These are phyloP conservation scores for Muscicapa striata DNA, from an alignment of 2,797 vertebrate genomes.

Conservation along the genomic window DNA sequence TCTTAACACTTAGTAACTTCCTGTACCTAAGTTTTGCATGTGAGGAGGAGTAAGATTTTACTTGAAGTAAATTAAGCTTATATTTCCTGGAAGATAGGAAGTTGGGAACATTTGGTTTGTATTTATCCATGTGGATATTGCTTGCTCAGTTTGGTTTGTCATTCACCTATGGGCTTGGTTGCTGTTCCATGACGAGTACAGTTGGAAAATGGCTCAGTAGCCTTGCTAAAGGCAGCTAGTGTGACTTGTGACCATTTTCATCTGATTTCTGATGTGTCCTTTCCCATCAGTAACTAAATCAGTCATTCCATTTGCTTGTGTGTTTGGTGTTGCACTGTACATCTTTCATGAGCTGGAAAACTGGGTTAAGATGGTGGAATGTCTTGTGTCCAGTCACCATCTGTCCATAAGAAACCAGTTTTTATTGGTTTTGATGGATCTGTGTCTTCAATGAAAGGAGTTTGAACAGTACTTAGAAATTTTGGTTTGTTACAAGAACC, in stretches of 20 bases:
- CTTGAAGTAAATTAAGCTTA: not conserved
- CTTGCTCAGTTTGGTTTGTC: not conserved
- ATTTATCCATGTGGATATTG: not conserved
- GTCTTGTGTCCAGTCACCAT: not conserved
- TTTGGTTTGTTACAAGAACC: not conserved
- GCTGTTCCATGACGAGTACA: not conserved
- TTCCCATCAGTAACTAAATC: not conserved
- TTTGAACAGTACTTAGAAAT: not conserved
- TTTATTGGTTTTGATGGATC: not conserved
- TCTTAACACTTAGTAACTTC: not conserved
- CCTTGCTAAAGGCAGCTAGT: not conserved
- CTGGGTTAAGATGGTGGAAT: conserved; percentile 5
- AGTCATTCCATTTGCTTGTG: not conserved
- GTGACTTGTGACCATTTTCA: not conserved
- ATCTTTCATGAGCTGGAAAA: not conserved
- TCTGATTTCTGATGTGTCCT: not conserved
- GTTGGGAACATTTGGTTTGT: not conserved
- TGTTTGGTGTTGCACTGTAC: not conserved
- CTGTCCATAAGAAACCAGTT: not conserved
- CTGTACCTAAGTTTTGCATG: not conserved
- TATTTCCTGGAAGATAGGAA: not conserved
- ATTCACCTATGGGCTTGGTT: not conserved
- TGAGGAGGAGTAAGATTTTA: not conserved
- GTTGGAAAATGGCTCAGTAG: not conserved
- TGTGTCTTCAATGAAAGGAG: not conserved